A percentile compares a stretch with the other conserved stretches of the same genome.
phyloP scores from a whole-genome alignment of 2,797 vertebrate genomes.

The Pseudochromis fuscus region DNA sequence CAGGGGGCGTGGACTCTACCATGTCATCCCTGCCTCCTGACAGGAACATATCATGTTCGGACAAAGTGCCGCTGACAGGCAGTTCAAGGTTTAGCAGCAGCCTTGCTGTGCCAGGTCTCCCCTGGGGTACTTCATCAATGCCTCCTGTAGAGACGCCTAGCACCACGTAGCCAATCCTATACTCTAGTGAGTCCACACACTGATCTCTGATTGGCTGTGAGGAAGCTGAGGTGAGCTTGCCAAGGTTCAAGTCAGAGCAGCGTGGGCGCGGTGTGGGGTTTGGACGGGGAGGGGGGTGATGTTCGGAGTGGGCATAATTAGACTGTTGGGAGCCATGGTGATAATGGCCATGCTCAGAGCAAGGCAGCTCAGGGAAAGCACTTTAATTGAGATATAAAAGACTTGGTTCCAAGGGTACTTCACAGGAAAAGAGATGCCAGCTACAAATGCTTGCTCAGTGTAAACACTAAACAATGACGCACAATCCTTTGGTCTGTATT shows the following conservation, averaged over 20 bases:
- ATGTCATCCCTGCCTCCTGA: slow-evolving; percentile 46
- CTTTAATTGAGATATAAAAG: slow-evolving; percentile 87
- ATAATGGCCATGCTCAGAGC: slow-evolving; percentile 80
- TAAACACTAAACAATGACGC: slow-evolving; percentile 71
- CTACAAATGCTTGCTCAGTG: slow-evolving; percentile 69
- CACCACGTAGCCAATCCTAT: slow-evolving; percentile 60
- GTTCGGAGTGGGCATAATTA: slow-evolving; percentile 81
- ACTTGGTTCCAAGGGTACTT: slow-evolving; percentile 83
- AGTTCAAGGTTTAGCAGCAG: slow-evolving; percentile 74
- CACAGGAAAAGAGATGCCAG: slow-evolving; percentile 73
- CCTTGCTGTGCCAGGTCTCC: slow-evolving; percentile 65
- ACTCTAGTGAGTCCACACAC: slow-evolving; percentile 62
- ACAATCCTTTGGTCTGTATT: slow-evolving; percentile 51
- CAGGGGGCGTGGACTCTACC: slow-evolving; percentile 30
- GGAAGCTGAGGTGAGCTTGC: slow-evolving; percentile 74
- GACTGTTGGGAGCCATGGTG: slow-evolving; percentile 83
- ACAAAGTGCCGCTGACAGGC: slow-evolving; percentile 72
- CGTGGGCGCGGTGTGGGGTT: slow-evolving; percentile 62
- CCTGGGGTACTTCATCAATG: slow-evolving; percentile 76
- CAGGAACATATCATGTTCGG: slow-evolving; percentile 70
- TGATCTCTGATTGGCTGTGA: slow-evolving; percentile 73
- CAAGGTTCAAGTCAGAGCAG: slow-evolving; percentile 71
- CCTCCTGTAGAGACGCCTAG: slow-evolving; percentile 68
- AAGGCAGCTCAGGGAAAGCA: slow-evolving; percentile 78
- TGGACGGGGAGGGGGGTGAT: slow-evolving; percentile 28